phyloP scores from a whole-genome alignment of 2,797 vertebrate genomes.

The Crax fasciolata region DNA sequence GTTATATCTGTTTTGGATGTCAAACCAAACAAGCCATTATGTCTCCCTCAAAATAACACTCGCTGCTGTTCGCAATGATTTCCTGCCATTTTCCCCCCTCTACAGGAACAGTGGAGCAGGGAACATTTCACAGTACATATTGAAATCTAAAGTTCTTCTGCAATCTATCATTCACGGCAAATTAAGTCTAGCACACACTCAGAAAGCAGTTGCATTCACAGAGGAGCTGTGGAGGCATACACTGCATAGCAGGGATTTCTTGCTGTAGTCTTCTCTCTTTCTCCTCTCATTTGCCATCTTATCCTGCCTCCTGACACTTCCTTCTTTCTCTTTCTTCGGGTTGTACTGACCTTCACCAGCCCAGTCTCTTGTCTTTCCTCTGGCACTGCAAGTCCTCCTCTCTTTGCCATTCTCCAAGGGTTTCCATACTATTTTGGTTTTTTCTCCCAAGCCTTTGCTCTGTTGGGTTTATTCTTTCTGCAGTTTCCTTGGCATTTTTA shows the following conservation, averaged over 20 bases:
- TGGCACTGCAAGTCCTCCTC: neutral
- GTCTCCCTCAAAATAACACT: conserved; percentile 61
- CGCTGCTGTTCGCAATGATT: conserved; percentile 27
- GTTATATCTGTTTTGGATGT: conserved; percentile 67
- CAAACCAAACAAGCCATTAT: conserved; percentile 69
- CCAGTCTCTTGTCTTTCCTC: neutral
- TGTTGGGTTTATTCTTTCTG: neutral
- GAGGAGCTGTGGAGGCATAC: neutral
- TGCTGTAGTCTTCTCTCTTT: neutral
- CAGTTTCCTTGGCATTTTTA: neutral
- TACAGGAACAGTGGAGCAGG: conserved; percentile 12
- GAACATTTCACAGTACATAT: conserved; percentile 52
- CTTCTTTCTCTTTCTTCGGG: neutral
- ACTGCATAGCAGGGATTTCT: neutral
- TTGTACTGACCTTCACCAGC: neutral
- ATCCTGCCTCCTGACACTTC: neutral
- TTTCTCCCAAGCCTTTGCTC: neutral
- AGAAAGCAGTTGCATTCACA: conserved; percentile 10
- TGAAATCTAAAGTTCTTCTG: conserved; percentile 52
- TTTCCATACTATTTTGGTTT: neutral
- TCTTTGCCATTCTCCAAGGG: neutral
- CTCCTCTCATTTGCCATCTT: neutral
- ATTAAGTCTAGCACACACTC: neutral
- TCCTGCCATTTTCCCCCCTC: conserved; percentile 48
- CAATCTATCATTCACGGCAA: conserved; percentile 56